A percentile compares a stretch with the other conserved stretches of the same genome.
Evolutionary conservation across 1,140 invertebrate genomes (phyloP).

Genomic region (Drosophila mojavensis): DNA sequence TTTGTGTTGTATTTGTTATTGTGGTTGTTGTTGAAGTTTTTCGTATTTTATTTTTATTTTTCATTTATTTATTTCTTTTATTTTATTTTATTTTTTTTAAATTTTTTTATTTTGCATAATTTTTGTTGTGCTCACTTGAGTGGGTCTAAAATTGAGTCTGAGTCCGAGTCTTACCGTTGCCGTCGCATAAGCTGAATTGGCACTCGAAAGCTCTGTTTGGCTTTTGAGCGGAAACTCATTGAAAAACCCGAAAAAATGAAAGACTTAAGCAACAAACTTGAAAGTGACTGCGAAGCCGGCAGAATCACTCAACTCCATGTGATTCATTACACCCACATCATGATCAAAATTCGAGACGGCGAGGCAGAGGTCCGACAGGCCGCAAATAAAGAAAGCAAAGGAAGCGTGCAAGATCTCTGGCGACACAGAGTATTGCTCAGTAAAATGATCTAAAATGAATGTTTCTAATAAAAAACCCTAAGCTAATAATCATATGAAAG

Average conservation of each 20-base stretch:
- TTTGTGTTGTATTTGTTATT: constrained; percentile 45
- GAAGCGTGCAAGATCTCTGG: constrained; percentile 28
- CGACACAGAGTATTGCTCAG: neutral
- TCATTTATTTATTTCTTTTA: too few species aligned
- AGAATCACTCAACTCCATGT: constrained; percentile 38
- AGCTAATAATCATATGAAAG: neutral
- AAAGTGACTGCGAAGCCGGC: constrained; percentile 38
- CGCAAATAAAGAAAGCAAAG: constrained; percentile 31
- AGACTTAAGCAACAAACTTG: constrained; percentile 78
- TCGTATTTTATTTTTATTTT: too few species aligned
- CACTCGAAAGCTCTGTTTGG: constrained; percentile 35
- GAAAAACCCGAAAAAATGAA: constrained; percentile 61
- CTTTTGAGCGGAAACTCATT: constrained; percentile 74
- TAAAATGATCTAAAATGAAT: constrained; percentile 11
- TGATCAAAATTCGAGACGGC: constrained; percentile 58
- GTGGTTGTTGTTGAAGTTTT: constrained; percentile 3
- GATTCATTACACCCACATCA: constrained; percentile 75
- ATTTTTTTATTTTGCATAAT: constrained; percentile 55
- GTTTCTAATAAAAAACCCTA: neutral
- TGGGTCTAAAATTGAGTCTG: constrained; percentile 22
- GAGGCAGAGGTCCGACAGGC: constrained; percentile 20
- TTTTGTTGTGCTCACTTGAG: constrained; percentile 56
- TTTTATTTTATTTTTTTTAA: constrained; percentile 42
- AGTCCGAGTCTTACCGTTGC: neutral
- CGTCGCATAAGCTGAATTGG: constrained; percentile 1